phyloP scores from a whole-genome alignment of 2,113 vertebrate genomes.

The Rattus rattus region DNA sequence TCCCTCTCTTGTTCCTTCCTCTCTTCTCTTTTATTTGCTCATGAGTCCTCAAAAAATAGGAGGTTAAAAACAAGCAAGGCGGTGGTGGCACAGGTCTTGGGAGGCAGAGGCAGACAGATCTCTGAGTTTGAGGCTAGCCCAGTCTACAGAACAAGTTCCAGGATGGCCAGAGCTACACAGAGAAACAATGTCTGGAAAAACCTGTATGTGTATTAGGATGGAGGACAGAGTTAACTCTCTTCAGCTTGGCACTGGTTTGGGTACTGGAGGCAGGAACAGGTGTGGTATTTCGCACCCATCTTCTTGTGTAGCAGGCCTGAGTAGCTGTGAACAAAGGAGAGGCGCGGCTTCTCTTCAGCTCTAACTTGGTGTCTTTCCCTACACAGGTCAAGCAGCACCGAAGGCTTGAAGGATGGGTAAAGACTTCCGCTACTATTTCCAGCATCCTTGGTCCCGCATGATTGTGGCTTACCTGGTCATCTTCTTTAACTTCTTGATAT shows the following conservation, averaged over 20 bases:
- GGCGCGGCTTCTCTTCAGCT: not conserved
- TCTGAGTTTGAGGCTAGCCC: not conserved
- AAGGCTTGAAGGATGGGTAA: constrained; percentile 92
- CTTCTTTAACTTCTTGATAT: constrained; percentile 99
- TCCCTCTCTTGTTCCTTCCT: not conserved
- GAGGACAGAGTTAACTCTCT: not conserved
- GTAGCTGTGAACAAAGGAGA: not conserved
- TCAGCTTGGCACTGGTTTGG: not conserved
- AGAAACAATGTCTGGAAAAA: not conserved
- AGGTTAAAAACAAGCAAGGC: not conserved
- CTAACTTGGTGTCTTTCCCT: constrained; percentile 74
- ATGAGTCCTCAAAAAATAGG: not conserved
- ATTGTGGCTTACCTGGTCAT: constrained; percentile 97
- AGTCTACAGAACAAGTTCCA: not conserved
- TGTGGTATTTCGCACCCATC: not conserved
- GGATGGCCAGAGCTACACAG: not conserved
- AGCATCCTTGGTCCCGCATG: constrained; percentile 98
- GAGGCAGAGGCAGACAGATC: not conserved
- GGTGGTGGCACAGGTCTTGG: not conserved
- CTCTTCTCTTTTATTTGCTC: not conserved
- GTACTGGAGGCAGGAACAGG: not conserved
- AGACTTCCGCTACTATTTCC: constrained; percentile 98
- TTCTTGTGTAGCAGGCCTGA: not conserved
- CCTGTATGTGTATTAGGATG: no score
- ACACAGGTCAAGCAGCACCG: constrained; percentile 85